Conservation (phyloP, 2,113 vertebrate genomes). For the Pogona vitticeps region DNA sequence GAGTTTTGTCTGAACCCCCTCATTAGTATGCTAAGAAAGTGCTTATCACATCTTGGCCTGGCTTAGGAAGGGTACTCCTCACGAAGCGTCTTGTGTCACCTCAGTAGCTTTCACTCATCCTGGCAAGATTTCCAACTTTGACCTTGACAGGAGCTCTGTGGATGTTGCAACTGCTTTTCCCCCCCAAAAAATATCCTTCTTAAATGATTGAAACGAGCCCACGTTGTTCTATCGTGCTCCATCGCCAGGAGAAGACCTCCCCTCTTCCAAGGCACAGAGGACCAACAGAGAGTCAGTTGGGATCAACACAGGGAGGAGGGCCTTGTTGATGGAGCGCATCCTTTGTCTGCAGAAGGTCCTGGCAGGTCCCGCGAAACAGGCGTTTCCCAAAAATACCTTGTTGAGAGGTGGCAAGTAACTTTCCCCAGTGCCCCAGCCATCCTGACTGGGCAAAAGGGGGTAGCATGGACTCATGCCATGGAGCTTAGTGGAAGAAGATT, state of each 20-base stretch:
- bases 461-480: neutral
- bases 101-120: fast-evolving
- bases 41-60: neutral
- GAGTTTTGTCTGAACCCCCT: too few species aligned
- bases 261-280: neutral
- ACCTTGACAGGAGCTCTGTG: fast-evolving
- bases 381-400: too few species aligned
- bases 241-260: neutral
- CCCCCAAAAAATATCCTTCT: too few species aligned
- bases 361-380: too few species aligned
- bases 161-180: too few species aligned
- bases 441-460: neutral
- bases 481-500: too few species aligned
- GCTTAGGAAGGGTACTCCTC: fast-evolving
- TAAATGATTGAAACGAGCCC: slow-evolving; percentile 44
- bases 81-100: fast-evolving
- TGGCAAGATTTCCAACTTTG: fast-evolving
- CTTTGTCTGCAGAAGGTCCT: neutral
- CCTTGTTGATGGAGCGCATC: neutral
- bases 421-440: neutral
- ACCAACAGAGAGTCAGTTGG: neutral
- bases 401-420: too few species aligned
- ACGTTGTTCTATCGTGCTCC: slow-evolving; percentile 32
- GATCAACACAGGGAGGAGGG: neutral
- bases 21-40: neutral